Percentiles rank a stretch among this genome's conserved stretches.
Evolutionary conservation across 2,888 invertebrate genomes (phyloP).

Genomic region (Clitarchus hookeri): DNA sequence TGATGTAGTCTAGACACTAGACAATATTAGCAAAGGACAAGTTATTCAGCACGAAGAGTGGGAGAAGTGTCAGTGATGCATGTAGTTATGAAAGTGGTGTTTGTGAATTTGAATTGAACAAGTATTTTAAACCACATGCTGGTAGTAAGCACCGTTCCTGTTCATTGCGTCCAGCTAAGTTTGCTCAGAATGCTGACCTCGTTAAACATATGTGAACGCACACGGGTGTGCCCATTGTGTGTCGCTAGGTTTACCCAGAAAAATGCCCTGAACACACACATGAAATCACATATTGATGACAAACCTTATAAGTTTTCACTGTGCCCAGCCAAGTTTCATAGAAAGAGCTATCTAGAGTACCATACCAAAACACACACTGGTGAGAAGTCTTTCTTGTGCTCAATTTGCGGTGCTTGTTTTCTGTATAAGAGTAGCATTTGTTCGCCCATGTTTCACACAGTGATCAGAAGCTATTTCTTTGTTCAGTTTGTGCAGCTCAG

Average conservation of each 20-base stretch:
- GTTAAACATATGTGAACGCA: conserved; percentile 47
- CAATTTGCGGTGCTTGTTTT: conserved; percentile 28
- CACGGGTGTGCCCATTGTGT: conserved; percentile 41
- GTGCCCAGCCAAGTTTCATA: not conserved
- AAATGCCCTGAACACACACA: not conserved
- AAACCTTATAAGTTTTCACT: not conserved
- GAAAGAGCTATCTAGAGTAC: conserved; percentile 4
- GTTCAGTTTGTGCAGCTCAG: conserved; percentile 26
- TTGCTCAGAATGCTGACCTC: conserved; percentile 36
- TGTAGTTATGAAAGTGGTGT: no score
- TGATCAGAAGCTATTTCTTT: conserved; percentile 32
- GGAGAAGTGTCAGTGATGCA: no score
- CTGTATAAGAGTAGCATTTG: conserved; percentile 26
- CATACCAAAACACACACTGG: conserved; percentile 32
- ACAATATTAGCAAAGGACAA: no score
- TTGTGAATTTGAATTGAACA: no score
- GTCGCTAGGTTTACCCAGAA: not conserved
- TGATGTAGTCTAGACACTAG: no score
- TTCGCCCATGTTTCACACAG: conserved; percentile 30
- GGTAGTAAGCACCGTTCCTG: no score
- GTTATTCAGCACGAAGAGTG: no score
- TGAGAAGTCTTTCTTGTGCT: conserved; percentile 33
- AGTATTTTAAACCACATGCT: no score
- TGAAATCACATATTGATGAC: not conserved
- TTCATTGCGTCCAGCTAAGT: no score